These are phyloP conservation scores for Phaethon lepturus DNA, from an alignment of 2,113 vertebrate genomes.

Conservation along the genomic window DNA sequence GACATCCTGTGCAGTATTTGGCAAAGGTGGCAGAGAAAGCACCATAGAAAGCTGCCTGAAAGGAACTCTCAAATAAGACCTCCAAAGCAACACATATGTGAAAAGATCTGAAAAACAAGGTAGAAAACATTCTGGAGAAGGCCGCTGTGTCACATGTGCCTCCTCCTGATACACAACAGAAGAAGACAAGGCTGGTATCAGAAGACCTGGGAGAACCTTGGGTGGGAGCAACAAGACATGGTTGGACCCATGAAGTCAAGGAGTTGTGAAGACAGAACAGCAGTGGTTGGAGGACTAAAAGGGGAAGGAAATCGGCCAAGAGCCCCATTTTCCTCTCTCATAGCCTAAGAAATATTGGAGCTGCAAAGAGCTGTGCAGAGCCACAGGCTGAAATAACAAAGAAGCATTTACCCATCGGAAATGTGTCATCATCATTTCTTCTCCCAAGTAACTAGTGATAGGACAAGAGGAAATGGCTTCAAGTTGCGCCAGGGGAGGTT, in stretches of 20 bases:
- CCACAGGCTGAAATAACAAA: neutral
- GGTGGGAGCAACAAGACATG: neutral
- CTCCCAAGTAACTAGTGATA: no score
- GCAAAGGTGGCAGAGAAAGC: neutral
- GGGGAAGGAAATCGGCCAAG: neutral
- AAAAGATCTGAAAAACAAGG: neutral
- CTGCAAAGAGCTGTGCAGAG: neutral
- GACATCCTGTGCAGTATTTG: neutral
- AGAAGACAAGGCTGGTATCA: neutral
- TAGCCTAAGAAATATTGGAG: neutral
- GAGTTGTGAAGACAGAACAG: neutral
- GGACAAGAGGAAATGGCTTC: no score
- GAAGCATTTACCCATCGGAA: neutral
- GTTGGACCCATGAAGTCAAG: neutral
- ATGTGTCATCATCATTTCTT: no score
- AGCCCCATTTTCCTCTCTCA: neutral
- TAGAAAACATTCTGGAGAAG: neutral
- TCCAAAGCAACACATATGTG: rapidly evolving
- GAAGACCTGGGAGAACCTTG: neutral
- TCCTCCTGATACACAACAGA: neutral
- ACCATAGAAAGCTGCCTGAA: rapidly evolving
- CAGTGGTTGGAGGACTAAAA: neutral
- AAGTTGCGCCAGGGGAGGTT: no score
- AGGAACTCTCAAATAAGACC: neutral
- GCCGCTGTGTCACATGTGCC: neutral